Evolutionary conservation across 1,140 invertebrate genomes (phyloP), one percentile per base, ranked within the genome.

Genomic region (Uloborus diversus): DNA sequence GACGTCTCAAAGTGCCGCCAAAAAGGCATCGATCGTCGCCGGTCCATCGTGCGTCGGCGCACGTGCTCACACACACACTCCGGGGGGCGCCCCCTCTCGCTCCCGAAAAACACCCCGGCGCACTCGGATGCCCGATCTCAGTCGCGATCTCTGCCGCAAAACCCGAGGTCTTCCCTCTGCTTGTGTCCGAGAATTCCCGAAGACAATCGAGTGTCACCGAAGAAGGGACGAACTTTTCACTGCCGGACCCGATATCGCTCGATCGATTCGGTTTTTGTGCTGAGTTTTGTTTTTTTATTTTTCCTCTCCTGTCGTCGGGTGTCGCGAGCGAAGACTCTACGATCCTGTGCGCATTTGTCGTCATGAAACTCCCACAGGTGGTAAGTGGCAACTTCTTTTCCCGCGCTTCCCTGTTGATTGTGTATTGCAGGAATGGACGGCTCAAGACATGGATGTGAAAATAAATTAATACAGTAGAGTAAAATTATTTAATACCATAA

Each of bases 311-410:
- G 69, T 32, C 20, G 53, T 37, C n/a, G 56, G 30, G 25, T 23
- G 20, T 11, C 14, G 13, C 28, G 37, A 53, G 20, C 14, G 20
- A 47, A 53, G 13, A 57, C 49, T 14, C 49, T 37, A 53, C 68
- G 68, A 70, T 59, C 68, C 68, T 70, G 68, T 75, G 70, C 70
- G 57, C 70, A 61, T 14, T 56, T 53, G 57, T 25, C 14, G 28
- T 62, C 70, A 75, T 75, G 70, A 75, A 75, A 75, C 70, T 75
- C 70, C 70, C 70, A 75, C 70, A 75, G 70, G 70, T 75, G 70
- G 70, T 75, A 27, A 75, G 70, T 75, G 13, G n/a, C 4, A 28
- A 14, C 0, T n/a, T 23, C 33, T 71, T 71, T 42, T 57, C 14
- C 33, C 30, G 53, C 27, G 23, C 20, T 53, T 69, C 20, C 7